Conservation (phyloP, 2,888 invertebrate genomes). For the Timandra comae region DNA sequence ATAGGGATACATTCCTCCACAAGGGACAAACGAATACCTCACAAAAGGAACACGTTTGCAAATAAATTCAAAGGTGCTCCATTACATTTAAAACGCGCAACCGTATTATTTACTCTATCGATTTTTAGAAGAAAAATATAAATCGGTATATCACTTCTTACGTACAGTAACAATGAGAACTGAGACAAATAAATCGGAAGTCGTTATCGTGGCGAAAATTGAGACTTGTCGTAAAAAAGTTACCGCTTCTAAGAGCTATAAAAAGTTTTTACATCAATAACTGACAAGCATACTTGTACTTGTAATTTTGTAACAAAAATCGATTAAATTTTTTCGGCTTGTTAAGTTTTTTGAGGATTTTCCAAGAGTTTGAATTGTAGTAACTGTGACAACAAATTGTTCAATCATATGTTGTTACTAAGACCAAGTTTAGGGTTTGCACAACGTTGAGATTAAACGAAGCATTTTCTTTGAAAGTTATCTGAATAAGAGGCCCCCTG, state of each 20-base stretch:
- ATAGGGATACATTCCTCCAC: conserved; percentile 2
- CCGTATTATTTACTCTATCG: conserved; percentile 1
- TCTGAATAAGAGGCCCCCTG: conserved; percentile 37
- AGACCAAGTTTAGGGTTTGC: conserved; percentile 31
- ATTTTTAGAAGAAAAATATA: conserved; percentile 9
- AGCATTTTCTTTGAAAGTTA: conserved; percentile 46
- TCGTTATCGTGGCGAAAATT: conserved; percentile 26
- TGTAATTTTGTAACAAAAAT: conserved; percentile 28
- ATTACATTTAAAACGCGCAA: conserved; percentile 8
- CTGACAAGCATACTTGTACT: conserved; percentile 22
- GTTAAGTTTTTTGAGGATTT: too few species aligned
- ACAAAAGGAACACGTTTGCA: conserved; percentile 15
- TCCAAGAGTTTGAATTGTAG: too few species aligned
- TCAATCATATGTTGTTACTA: conserved; percentile 33
- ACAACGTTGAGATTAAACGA: conserved; percentile 48
- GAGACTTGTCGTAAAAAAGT: conserved; percentile 30
- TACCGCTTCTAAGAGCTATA: conserved; percentile 22
- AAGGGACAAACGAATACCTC: conserved; percentile 9
- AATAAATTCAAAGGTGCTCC: conserved; percentile 18
- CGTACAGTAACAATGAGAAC: conserved; percentile 21
- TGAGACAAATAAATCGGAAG: conserved; percentile 27
- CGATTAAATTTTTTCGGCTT: conserved; percentile 29
- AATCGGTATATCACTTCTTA: conserved; percentile 15
- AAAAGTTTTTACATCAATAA: conserved; percentile 30
- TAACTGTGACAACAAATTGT: too few species aligned